Evolutionary conservation across 2,888 invertebrate genomes (phyloP), one percentile per base, ranked within the genome.

Genomic region (Euplagia quadripunctaria): DNA sequence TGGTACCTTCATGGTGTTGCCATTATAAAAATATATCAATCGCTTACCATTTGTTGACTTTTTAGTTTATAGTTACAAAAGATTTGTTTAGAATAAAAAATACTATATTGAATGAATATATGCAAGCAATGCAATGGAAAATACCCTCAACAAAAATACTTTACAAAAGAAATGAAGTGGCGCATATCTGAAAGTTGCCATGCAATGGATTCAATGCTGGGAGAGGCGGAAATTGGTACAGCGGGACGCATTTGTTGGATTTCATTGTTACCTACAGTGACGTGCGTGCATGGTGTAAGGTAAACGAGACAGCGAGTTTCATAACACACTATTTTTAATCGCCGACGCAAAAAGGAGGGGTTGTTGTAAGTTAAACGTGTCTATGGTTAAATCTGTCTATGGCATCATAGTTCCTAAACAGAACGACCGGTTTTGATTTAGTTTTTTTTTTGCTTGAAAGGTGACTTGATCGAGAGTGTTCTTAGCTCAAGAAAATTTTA

Each of bases 141-240:
- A 71, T 71, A 69, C 68, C 16, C 58, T 67, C 72, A 71, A 74
- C 67, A 68, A 80, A 82, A 75, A 20, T 73, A 76, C 69, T 73
- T 73, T 73, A 76, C 69, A 77, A 74, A 81, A 73, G 79, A 71
- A 75, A 75, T 69, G 49, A 77, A 79, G 74, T 81, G 74, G 72
- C 68, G 67, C 78, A 75, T 78, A 80, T 84, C 76, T 72, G 73
- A 76, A 77, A 75, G 82, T 74, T 80, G 81, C 75, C 78, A 71
- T 72, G 70, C 79, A 72, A 55, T 65, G 78, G 70, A 80, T 69
- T 81, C 80, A 69, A 79, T 76, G 80, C 76, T 77, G 78, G 77
- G 74, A 77, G 81, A 73, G 70, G 74, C 78, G 84, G 85, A 87
- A 87, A 87, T 87, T 88, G 85, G 85, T 85, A 80, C 63, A 78